Conservation (phyloP, 1,140 invertebrate species). For the Caenorhabditis briggsae region DNA sequence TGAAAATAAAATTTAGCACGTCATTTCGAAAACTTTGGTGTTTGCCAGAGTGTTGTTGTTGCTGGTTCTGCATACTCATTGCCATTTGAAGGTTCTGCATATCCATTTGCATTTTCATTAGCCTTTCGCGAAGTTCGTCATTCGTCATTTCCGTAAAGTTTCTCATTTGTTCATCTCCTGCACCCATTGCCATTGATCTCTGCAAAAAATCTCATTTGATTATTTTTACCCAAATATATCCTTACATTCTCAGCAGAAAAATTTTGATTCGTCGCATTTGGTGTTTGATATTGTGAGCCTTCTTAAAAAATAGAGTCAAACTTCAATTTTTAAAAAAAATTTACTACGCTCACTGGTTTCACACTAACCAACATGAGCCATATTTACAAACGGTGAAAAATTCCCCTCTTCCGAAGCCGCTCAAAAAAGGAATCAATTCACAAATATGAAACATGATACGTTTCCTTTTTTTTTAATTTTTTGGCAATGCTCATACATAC, state of each 20-base stretch:
- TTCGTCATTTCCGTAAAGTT: conserved; percentile 55
- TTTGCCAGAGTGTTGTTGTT: conserved; percentile 8
- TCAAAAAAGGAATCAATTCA: too few relatives aligned
- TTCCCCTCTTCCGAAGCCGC: too few relatives aligned
- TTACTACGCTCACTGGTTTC: background rate
- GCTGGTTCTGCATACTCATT: conserved; percentile 26
- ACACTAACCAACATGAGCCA: background rate
- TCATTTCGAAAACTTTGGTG: background rate
- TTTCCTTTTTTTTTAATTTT: background rate
- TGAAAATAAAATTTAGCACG: background rate
- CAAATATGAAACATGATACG: conserved; percentile 17
- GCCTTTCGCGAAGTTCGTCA: conserved; percentile 18
- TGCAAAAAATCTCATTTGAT: background rate
- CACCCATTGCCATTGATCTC: conserved; percentile 42
- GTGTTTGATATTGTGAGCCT: conserved; percentile 14
- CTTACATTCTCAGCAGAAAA: background rate
- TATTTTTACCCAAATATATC: background rate
- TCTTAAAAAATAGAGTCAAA: background rate
- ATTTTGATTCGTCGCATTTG: conserved; percentile 21
- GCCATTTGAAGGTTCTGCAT: conserved; percentile 51
- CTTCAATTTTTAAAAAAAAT: background rate
- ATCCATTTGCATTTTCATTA: conserved; percentile 54
- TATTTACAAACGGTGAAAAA: background rate
- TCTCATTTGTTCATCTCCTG: conserved; percentile 42
- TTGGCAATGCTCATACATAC: background rate